Conservation (phyloP, 2,113 vertebrate species). For the Jacana jacana region DNA sequence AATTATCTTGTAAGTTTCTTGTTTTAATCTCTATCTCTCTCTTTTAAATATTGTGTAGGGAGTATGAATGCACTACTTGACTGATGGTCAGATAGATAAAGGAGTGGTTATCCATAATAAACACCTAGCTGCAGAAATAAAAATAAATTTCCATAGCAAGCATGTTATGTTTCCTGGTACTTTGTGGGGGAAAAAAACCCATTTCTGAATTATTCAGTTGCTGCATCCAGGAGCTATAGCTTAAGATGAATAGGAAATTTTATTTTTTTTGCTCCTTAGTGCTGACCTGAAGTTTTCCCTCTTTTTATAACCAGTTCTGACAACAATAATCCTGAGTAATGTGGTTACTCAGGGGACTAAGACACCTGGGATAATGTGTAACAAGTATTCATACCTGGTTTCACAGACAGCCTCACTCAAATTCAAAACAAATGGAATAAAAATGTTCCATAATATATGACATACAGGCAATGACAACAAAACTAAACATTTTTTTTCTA, state of each 20-base stretch:
- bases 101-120: not conserved
- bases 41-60: not conserved
- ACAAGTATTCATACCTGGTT: not conserved
- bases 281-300: not conserved
- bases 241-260: not conserved
- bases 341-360: not conserved
- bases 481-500: not conserved
- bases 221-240: not conserved
- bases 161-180: not conserved
- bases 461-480: not conserved
- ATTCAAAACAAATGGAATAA: not conserved
- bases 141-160: not conserved
- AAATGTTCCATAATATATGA: not conserved
- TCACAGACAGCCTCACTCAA: not conserved
- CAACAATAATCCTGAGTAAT: not conserved
- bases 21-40: not conserved
- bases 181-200: rapidly evolving
- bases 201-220: not conserved
- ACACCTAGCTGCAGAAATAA: not conserved
- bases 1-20: not conserved
- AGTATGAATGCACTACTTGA: not conserved
- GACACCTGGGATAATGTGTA: not conserved
- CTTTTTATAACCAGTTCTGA: not conserved
- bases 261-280: not conserved
- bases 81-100: not conserved